A percentile compares a stretch with the other conserved stretches of the same genome.
These are phyloP conservation scores for Eretmochelys imbricata DNA, from an alignment of 2,113 vertebrate species.

Conservation along the genomic window DNA sequence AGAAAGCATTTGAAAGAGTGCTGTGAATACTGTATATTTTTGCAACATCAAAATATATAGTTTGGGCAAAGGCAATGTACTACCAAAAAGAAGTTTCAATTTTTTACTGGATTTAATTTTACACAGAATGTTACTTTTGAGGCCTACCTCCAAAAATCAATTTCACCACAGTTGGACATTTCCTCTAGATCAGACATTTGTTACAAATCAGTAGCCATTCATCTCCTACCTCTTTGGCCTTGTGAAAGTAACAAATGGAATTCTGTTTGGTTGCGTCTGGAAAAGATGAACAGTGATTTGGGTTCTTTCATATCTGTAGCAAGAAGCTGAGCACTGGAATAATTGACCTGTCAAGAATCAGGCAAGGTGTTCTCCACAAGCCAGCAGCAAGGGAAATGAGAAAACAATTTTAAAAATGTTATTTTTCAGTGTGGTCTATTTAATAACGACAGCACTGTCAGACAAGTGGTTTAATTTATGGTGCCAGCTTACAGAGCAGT, in stretches of 20 bases:
- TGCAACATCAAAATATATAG: not conserved
- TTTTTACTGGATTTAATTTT: constrained; percentile 47
- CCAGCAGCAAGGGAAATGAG: constrained; percentile 85
- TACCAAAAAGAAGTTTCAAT: not conserved
- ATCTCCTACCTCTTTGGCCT: constrained; percentile 82
- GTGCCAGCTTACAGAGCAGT: constrained; percentile 43
- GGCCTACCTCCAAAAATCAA: constrained; percentile 62
- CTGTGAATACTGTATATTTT: not conserved
- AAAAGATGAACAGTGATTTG: constrained; percentile 86
- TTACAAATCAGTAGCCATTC: constrained; percentile 80
- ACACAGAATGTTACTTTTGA: constrained; percentile 38
- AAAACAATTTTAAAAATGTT: constrained; percentile 81
- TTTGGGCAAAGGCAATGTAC: not conserved
- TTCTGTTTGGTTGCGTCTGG: constrained; percentile 74
- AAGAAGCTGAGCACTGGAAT: constrained; percentile 83
- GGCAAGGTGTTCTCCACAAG: constrained; percentile 76
- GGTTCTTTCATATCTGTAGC: constrained; percentile 77
- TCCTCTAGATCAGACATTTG: constrained; percentile 81
- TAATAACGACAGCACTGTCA: constrained; percentile 74
- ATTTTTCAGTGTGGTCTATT: constrained; percentile 79
- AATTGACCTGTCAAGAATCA: constrained; percentile 93
- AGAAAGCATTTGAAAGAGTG: constrained; percentile 13
- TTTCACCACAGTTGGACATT: constrained; percentile 73
- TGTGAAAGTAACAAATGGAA: constrained; percentile 79
- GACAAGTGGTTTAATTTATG: constrained; percentile 61